Percentiles rank a stretch among this genome's conserved stretches.
phyloP scores from a whole-genome alignment of 2,797 vertebrate genomes.

The Pipistrellus nathusii region DNA sequence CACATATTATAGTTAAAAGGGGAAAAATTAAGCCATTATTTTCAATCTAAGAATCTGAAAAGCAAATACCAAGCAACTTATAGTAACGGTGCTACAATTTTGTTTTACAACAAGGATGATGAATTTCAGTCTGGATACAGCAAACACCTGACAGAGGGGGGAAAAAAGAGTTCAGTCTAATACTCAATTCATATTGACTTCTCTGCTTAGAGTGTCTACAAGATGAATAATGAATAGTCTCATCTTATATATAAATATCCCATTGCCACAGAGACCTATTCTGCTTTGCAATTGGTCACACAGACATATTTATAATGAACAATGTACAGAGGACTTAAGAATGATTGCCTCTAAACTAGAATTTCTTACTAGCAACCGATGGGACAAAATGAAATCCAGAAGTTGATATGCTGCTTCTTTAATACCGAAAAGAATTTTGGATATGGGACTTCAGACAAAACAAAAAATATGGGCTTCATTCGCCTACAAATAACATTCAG shows the following conservation, averaged over 20 bases:
- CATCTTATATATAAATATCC: not conserved
- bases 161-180: constrained; percentile 18
- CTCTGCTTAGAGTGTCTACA: not conserved
- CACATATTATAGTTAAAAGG: constrained; percentile 58
- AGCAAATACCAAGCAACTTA: not conserved
- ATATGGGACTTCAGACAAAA: constrained; percentile 5
- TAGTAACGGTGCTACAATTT: not conserved
- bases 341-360: constrained; percentile 55
- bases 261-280: constrained; percentile 5
- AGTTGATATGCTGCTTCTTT: constrained; percentile 58
- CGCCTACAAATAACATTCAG: constrained; percentile 7
- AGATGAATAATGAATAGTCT: constrained; percentile 33
- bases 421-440: constrained; percentile 66
- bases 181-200: constrained; percentile 38
- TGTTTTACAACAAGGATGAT: not conserved
- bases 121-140: not conserved
- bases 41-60: constrained; percentile 10
- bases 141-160: not conserved
- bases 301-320: constrained; percentile 57
- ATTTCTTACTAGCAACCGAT: constrained; percentile 51
- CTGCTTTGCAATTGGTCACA: constrained; percentile 61
- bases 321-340: constrained; percentile 38
- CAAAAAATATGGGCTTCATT: constrained; percentile 42
- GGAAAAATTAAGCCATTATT: constrained; percentile 64
- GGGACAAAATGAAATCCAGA: constrained; percentile 31